Evolutionary conservation across 2,888 invertebrate genomes (phyloP).

Genomic region (Nineta flava): DNA sequence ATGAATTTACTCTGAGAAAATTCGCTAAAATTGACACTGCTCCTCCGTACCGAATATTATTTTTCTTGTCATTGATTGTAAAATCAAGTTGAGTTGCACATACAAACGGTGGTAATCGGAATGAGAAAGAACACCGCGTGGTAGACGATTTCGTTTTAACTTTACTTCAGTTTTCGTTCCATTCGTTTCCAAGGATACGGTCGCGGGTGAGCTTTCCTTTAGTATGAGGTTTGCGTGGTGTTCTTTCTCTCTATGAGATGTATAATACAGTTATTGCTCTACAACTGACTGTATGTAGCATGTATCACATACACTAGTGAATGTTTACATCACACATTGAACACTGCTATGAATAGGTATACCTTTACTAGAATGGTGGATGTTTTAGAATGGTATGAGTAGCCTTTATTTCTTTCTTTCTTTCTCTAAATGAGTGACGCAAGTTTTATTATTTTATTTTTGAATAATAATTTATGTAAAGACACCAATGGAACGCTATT

Average conservation of each 20-base stretch:
- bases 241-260: neutral
- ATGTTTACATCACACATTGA: no score
- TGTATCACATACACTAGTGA: no score
- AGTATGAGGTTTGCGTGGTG: neutral
- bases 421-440: neutral
- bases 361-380: neutral
- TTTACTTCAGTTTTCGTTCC: conserved; percentile 4
- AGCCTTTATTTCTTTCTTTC: no score
- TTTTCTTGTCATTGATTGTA: neutral
- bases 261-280: neutral
- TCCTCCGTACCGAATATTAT: no score
- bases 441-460: neutral
- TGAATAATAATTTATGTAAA: neutral
- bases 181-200: conserved; percentile 5
- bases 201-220: neutral
- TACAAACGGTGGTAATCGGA: neutral
- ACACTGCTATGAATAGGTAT: no score
- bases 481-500: neutral
- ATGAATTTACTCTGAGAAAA: no score
- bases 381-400: neutral
- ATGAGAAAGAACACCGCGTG: neutral
- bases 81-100: neutral
- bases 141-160: conserved; percentile 4
- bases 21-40: no score
- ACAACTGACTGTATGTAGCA: no score